Percentiles rank a stretch among this genome's conserved stretches.
Conservation (phyloP, 2,113 vertebrate genomes). For the Rynchops niger region DNA sequence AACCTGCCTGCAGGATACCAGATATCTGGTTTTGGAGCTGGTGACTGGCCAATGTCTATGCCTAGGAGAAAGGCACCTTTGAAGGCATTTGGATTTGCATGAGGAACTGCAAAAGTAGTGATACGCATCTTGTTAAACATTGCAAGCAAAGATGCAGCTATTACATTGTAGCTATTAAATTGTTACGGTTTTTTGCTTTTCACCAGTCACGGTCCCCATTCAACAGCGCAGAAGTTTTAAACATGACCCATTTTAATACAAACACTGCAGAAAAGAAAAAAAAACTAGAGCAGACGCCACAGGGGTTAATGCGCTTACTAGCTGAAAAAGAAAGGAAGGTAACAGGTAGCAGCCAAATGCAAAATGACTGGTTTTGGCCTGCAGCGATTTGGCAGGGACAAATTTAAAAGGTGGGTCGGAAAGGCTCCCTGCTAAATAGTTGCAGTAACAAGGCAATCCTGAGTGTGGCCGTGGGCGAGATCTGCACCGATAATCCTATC, state of each 20-base stretch:
- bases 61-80: neutral
- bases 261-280: neutral
- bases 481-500: neutral
- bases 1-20: fast-evolving
- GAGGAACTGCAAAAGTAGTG: neutral
- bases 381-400: neutral
- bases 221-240: neutral
- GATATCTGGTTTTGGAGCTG: fast-evolving
- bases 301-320: neutral
- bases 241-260: neutral
- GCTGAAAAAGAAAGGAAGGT: neutral
- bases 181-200: neutral
- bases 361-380: constrained; percentile 9
- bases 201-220: neutral
- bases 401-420: neutral
- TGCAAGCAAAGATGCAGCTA: neutral
- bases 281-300: neutral
- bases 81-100: neutral
- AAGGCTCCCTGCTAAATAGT: neutral
- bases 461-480: neutral
- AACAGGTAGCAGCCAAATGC: constrained; percentile 38
- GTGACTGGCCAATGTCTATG: neutral
- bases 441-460: neutral
- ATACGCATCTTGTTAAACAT: neutral
- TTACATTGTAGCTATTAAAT: neutral